Percentiles rank a stretch among this genome's conserved stretches.
Conservation (phyloP, 1,140 invertebrate genomes). For the Ooceraea biroi region DNA sequence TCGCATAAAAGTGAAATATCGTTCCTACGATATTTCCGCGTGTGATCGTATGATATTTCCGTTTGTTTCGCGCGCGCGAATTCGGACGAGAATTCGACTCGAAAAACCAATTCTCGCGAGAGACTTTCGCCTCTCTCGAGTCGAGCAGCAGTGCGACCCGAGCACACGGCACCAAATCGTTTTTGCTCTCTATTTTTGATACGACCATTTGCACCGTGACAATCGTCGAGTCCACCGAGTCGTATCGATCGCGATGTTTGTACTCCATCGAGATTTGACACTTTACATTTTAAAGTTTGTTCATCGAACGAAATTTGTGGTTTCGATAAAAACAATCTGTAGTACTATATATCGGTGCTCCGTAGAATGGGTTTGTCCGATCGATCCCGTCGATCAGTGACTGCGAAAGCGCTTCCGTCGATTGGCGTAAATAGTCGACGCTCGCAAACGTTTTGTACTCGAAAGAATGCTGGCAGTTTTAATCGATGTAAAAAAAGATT, state of each 20-base stretch:
- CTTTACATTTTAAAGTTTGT: background rate
- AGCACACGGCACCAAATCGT: conserved; percentile 53
- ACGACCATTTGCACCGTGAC: conserved; percentile 71
- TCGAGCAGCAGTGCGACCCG: conserved; percentile 38
- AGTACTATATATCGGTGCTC: too few species aligned
- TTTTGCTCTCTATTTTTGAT: conserved; percentile 86
- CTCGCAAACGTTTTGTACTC: conserved; percentile 40
- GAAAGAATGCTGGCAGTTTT: conserved; percentile 33
- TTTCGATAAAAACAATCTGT: conserved; percentile 35
- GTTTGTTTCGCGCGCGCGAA: conserved; percentile 77
- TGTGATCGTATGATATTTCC: conserved; percentile 44
- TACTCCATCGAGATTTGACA: background rate
- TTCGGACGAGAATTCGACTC: background rate
- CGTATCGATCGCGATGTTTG: background rate
- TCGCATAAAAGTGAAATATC: conserved; percentile 80
- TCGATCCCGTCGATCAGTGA: background rate
- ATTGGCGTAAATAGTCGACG: background rate
- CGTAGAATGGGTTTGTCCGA: conserved; percentile 5
- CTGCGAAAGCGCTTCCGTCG: background rate
- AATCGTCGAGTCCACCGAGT: background rate
- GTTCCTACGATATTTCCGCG: conserved; percentile 83
- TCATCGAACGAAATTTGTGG: conserved; percentile 12
- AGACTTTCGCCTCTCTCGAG: conserved; percentile 70
- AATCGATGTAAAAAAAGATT: conserved; percentile 48
- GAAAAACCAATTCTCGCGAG: conserved; percentile 2